These are phyloP conservation scores for Coenobita brevimanus DNA, from an alignment of 1,140 invertebrate species.

Conservation along the genomic window DNA sequence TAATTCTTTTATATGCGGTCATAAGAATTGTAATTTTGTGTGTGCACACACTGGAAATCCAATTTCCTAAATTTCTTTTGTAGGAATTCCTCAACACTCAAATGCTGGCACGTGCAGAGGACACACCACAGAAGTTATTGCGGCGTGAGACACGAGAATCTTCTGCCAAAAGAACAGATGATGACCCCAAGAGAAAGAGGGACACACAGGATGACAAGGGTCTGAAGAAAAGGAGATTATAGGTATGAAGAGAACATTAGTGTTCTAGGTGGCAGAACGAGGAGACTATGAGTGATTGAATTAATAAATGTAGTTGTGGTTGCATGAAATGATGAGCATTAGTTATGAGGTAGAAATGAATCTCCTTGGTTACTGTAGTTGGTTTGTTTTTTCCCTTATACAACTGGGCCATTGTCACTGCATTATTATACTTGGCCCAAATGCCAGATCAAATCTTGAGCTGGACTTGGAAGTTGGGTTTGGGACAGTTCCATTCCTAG, in stretches of 20 bases:
- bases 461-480: too few relatives aligned
- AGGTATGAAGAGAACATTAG: conserved; percentile 77
- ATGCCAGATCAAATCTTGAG: too few relatives aligned
- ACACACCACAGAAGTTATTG: conserved; percentile 72
- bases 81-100: conserved; percentile 75
- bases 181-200: conserved; percentile 52
- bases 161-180: conserved; percentile 66
- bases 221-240: conserved; percentile 35
- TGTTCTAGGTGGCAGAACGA: too few relatives aligned
- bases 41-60: not conserved
- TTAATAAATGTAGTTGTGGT: too few relatives aligned
- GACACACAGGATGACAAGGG: conserved; percentile 42
- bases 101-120: conserved; percentile 73
- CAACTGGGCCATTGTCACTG: too few relatives aligned
- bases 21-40: not conserved
- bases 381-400: too few relatives aligned
- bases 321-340: too few relatives aligned
- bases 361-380: too few relatives aligned
- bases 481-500: too few relatives aligned
- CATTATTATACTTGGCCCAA: too few relatives aligned
- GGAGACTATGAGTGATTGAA: too few relatives aligned
- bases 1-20: not conserved
- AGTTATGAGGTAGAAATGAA: too few relatives aligned
- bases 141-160: conserved; percentile 70
- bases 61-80: not conserved